These are phyloP conservation scores for Eupithecia dodoneata DNA, from an alignment of 2,888 invertebrate species.

Conservation along the genomic window DNA sequence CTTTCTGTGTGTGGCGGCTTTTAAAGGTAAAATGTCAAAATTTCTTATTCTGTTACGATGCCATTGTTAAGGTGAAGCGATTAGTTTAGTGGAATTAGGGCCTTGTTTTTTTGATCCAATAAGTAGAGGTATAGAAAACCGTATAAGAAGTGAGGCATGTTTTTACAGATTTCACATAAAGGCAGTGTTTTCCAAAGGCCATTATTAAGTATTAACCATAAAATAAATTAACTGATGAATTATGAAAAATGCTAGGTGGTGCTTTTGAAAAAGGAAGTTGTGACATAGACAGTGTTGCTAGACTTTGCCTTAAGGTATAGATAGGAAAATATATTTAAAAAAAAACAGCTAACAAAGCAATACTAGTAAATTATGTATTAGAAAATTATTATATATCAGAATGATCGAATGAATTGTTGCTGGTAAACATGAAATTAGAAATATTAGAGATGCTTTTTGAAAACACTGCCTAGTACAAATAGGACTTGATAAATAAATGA, in stretches of 20 bases:
- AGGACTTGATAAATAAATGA: not conserved
- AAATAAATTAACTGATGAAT: slow-evolving; percentile 2
- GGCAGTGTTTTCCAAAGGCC: not conserved
- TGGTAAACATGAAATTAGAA: not conserved
- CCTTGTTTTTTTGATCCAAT: not conserved
- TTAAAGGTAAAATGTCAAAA: no score
- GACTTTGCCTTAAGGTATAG: not conserved
- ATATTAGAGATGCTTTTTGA: not conserved
- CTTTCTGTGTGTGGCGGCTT: no score
- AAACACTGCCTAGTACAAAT: not conserved
- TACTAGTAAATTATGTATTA: not conserved
- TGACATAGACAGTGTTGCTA: not conserved
- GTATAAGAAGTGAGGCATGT: no score
- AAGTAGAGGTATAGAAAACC: not conserved
- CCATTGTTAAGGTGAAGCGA: no score
- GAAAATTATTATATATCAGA: not conserved
- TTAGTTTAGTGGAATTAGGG: no score
- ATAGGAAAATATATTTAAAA: not conserved
- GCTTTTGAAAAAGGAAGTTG: not conserved
- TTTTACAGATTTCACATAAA: not conserved
- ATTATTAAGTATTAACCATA: not conserved
- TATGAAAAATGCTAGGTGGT: not conserved
- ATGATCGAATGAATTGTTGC: not conserved
- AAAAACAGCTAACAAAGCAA: not conserved
- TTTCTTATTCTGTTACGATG: no score